phyloP scores from a whole-genome alignment of 2,113 vertebrate species.

The Martes martes region DNA sequence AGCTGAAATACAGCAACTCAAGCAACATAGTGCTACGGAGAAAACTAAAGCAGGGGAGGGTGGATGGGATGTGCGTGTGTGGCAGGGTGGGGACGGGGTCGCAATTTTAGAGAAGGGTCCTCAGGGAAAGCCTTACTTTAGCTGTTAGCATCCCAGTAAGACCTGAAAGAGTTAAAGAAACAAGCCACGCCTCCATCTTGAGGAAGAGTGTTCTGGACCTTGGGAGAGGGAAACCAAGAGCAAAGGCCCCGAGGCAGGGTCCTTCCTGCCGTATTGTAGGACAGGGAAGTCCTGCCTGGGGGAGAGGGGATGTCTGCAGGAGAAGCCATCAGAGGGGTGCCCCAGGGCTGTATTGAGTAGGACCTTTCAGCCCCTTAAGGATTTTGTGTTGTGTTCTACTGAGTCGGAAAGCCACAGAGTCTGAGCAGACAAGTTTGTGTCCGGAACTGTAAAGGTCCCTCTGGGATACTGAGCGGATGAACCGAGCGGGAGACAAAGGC shows the following conservation, averaged over 20 bases:
- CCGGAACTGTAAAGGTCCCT: not conserved
- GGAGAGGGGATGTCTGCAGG: not conserved
- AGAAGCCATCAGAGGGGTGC: not conserved
- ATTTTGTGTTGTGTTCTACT: not conserved
- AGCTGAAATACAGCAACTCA: not conserved
- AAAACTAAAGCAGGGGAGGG: not conserved
- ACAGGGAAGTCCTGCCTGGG: not conserved
- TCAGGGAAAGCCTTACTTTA: not conserved
- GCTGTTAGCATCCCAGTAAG: not conserved
- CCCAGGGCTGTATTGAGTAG: not conserved
- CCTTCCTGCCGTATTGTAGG: not conserved
- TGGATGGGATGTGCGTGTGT: too few relatives aligned
- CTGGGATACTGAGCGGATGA: not conserved
- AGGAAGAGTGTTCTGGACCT: not conserved
- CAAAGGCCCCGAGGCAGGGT: not conserved
- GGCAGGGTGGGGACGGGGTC: not conserved
- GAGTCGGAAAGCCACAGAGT: not conserved
- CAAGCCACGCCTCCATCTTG: not conserved
- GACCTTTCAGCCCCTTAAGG: not conserved
- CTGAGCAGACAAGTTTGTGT: not conserved
- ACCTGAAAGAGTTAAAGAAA: not conserved
- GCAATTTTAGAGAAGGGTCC: not conserved
- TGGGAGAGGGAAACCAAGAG: not conserved
- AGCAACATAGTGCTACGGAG: not conserved
- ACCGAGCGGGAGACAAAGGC: not conserved